Conservation (phyloP, 2,797 vertebrate genomes). For the Pogoniulus pusillus region DNA sequence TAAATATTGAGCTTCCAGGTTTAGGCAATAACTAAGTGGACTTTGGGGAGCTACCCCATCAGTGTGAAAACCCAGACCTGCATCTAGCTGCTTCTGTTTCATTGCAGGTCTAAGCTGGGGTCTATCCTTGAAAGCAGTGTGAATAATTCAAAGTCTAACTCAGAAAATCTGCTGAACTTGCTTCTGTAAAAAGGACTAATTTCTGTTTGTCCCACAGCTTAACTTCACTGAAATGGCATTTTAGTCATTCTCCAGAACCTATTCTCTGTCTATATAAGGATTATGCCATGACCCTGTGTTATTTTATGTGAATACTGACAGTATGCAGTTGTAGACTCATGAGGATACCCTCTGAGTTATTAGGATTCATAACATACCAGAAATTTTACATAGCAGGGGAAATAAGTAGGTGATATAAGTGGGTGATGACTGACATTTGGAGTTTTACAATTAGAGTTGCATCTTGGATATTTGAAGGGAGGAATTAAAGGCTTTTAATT, state of each 20-base stretch:
- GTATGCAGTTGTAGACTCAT: neutral
- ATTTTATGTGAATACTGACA: neutral
- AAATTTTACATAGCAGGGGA: neutral
- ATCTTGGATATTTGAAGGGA: neutral
- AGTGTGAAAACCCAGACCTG: neutral
- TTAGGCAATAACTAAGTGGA: neutral
- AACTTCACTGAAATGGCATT: neutral
- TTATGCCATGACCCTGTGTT: neutral
- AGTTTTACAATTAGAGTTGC: neutral
- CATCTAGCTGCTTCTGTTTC: neutral
- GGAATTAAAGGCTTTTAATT: neutral
- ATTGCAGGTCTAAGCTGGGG: neutral
- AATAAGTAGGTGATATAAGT: neutral
- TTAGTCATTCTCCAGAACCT: neutral
- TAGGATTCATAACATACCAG: neutral
- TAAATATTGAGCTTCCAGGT: neutral
- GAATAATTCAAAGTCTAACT: neutral
- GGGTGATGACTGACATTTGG: neutral
- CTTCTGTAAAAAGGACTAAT: neutral
- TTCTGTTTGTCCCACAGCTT: neutral
- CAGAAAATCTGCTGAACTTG: neutral
- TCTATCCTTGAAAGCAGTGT: neutral
- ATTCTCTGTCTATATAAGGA: neutral
- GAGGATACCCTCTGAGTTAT: neutral
- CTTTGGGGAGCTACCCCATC: neutral